phyloP scores from a whole-genome alignment of 2,113 vertebrate genomes.

The Psilopsiagon aurifrons region DNA sequence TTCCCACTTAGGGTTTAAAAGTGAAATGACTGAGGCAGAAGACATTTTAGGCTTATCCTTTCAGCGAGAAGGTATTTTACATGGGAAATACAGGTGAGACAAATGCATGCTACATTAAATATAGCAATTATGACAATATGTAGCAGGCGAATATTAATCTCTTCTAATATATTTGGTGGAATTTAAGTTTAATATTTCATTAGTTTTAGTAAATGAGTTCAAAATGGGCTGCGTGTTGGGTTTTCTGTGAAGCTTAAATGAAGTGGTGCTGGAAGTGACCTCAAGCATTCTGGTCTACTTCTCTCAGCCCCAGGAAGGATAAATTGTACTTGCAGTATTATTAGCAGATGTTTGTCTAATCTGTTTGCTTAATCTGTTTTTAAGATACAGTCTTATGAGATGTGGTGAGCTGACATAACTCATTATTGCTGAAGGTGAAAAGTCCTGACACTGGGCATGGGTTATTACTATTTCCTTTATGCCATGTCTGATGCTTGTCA shows the following conservation, averaged over 20 bases:
- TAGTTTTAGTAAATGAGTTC: background rate
- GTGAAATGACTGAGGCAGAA: background rate
- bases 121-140: background rate
- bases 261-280: background rate
- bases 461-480: background rate
- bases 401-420: slow-evolving; percentile 14
- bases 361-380: slow-evolving; percentile 42
- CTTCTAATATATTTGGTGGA: background rate
- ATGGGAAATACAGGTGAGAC: background rate
- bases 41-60: background rate
- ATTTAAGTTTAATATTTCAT: background rate
- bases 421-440: slow-evolving; percentile 16
- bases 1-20: background rate
- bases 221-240: background rate
- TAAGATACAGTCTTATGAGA: background rate
- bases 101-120: background rate
- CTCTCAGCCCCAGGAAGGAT: slow-evolving; percentile 6
- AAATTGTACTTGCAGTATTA: background rate
- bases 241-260: background rate
- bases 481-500: background rate
- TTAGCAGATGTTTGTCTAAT: slow-evolving; percentile 42
- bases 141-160: background rate
- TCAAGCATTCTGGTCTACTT: background rate
- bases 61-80: background rate
- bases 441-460: background rate